Evolutionary conservation across 23 tunicate species (phyloP).

Genomic region (Ascidia mentula): DNA sequence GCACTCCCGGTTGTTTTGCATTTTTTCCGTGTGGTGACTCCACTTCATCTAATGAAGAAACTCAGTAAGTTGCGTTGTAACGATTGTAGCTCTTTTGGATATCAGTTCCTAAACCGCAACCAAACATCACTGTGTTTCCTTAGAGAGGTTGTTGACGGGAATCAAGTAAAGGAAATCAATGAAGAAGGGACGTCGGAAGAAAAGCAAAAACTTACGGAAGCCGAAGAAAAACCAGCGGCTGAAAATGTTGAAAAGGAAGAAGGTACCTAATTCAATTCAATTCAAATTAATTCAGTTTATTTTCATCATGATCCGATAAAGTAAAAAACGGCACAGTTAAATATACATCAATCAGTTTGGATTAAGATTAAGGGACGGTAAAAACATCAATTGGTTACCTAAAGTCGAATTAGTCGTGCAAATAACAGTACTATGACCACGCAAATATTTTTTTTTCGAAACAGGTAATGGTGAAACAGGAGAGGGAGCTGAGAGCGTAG

Average conservation of each 20-base stretch:
- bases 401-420: too few relatives aligned
- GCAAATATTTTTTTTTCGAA: neutral
- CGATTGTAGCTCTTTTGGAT: too few relatives aligned
- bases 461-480: constrained; percentile 8
- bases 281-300: neutral
- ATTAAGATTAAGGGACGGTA: too few relatives aligned
- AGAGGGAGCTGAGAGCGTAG: constrained; percentile 21
- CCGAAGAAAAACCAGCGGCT: constrained; percentile 66
- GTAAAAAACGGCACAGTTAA: too few relatives aligned
- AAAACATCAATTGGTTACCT: too few relatives aligned
- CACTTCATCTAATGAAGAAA: constrained; percentile 21
- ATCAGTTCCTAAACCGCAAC: too few relatives aligned
- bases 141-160: constrained; percentile 31
- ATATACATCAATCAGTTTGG: too few relatives aligned
- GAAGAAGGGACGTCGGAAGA: constrained; percentile 82
- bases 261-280: neutral
- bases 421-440: neutral
- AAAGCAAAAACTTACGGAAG: constrained; percentile 67
- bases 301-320: too few relatives aligned
- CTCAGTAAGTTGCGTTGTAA: constrained; percentile 18
- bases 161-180: constrained; percentile 72
- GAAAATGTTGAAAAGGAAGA: constrained; percentile 6
- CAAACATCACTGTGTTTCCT: neutral
- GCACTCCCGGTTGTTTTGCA: constrained; percentile 19
- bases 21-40: constrained; percentile 19